phyloP scores from a whole-genome alignment of 2,888 invertebrate species.

The Chrysopilus asiliformis region DNA sequence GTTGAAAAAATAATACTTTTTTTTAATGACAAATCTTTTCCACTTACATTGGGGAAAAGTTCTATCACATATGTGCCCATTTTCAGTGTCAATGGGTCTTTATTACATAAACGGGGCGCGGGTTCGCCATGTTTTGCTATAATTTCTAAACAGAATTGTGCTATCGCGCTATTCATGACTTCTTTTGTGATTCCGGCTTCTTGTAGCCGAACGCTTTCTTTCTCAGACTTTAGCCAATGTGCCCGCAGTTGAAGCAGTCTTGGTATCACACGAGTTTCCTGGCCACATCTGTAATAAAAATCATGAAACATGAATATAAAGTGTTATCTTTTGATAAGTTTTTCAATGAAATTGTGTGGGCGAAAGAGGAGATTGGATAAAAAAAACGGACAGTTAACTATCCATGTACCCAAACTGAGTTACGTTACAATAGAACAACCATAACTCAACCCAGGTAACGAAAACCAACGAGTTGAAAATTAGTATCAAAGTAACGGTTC shows the following conservation, averaged over 20 bases:
- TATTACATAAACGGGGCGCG: conserved; percentile 92
- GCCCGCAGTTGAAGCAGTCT: conserved; percentile 88
- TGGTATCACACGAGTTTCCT: conserved; percentile 94
- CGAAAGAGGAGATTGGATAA: too few relatives aligned
- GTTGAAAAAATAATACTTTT: neutral
- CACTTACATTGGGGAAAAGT: conserved; percentile 72
- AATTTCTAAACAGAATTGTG: conserved; percentile 92
- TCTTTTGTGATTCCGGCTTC: conserved; percentile 90
- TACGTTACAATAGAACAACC: too few relatives aligned
- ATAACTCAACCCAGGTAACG: too few relatives aligned
- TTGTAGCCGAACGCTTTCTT: conserved; percentile 76
- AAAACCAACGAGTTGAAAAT: too few relatives aligned
- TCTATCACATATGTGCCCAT: conserved; percentile 90
- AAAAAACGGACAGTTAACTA: too few relatives aligned
- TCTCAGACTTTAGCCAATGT: conserved; percentile 90
- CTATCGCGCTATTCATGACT: conserved; percentile 89
- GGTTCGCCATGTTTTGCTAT: conserved; percentile 93
- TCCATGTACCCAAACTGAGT: too few relatives aligned
- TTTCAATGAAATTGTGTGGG: too few relatives aligned
- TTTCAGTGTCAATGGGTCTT: conserved; percentile 95
- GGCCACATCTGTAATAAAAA: conserved; percentile 61
- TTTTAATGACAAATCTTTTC: neutral
- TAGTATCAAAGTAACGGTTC: too few relatives aligned
- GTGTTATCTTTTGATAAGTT: too few relatives aligned
- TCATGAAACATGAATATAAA: too few relatives aligned